phyloP scores from a whole-genome alignment of 2,888 invertebrate genomes.

The Drosophila borealis region DNA sequence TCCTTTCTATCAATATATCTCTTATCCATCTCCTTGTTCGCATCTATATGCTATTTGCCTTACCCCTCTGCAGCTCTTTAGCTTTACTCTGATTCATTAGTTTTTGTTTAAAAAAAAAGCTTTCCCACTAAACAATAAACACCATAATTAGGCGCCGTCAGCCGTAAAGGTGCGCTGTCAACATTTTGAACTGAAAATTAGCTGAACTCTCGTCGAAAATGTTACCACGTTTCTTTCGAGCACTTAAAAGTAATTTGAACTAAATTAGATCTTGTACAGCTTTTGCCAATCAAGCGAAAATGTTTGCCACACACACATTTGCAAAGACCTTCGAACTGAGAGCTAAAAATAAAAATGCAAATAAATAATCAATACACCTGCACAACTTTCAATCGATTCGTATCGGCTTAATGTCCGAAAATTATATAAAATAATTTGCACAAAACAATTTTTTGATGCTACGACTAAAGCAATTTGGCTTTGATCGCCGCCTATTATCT shows the following conservation, averaged over 20 bases:
- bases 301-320: slow-evolving; percentile 16
- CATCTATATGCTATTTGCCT: background rate
- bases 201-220: slow-evolving; percentile 36
- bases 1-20: background rate
- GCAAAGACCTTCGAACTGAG: slow-evolving; percentile 38
- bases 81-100: slow-evolving; percentile 27
- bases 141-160: slow-evolving; percentile 62
- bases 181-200: slow-evolving; percentile 33
- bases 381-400: slow-evolving; percentile 3
- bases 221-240: slow-evolving; percentile 48
- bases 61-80: background rate
- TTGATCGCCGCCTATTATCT: background rate
- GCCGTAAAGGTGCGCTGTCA: slow-evolving; percentile 36
- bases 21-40: background rate
- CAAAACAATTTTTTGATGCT: slow-evolving; percentile 43
- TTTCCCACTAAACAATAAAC: slow-evolving; percentile 51
- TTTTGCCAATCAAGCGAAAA: slow-evolving; percentile 61
- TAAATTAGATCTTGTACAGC: slow-evolving; percentile 68
- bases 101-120: slow-evolving; percentile 18
- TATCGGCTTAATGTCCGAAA: slow-evolving; percentile 30
- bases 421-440: slow-evolving; percentile 67
- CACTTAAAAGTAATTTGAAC: slow-evolving; percentile 77
- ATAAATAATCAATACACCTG: slow-evolving; percentile 31
- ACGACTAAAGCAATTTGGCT: slow-evolving; percentile 36
- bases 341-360: slow-evolving; percentile 9